Evolutionary conservation across 2,113 vertebrate genomes (phyloP).

Genomic region (western clawed frog (Xenopus tropicalis)): DNA sequence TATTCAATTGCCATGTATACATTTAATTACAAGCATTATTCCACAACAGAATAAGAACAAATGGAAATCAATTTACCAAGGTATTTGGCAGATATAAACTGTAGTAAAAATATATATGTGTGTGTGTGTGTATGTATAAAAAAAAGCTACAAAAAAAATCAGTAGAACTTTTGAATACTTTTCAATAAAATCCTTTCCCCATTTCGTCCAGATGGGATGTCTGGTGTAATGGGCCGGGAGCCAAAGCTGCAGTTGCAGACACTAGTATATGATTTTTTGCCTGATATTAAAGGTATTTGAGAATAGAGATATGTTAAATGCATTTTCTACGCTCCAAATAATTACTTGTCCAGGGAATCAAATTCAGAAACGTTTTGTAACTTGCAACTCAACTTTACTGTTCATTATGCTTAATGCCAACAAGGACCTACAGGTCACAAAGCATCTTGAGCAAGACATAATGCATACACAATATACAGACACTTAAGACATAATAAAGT

Average conservation of each 20-base stretch:
- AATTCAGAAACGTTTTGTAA: constrained; percentile 38
- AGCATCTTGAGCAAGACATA: constrained; percentile 16
- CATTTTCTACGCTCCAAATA: constrained; percentile 41
- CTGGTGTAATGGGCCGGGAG: constrained; percentile 33
- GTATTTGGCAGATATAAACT: too few relatives aligned
- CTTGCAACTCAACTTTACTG: constrained; percentile 28
- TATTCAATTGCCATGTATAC: too few relatives aligned
- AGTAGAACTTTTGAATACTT: constrained; percentile 25
- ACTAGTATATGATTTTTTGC: constrained; percentile 22
- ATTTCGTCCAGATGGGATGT: constrained; percentile 23
- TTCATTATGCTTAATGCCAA: constrained; percentile 40
- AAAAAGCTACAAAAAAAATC: background rate
- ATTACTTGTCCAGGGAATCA: constrained; percentile 39
- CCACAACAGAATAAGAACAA: too few relatives aligned
- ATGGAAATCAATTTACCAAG: too few relatives aligned
- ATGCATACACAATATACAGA: constrained; percentile 15
- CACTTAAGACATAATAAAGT: constrained; percentile 19
- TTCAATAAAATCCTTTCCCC: constrained; percentile 11
- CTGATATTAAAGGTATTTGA: constrained; percentile 34
- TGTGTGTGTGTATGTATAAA: too few relatives aligned
- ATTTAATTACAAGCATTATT: too few relatives aligned
- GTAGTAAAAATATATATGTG: too few relatives aligned
- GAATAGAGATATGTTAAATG: constrained; percentile 39
- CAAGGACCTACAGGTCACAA: constrained; percentile 20
- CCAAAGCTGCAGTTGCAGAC: constrained; percentile 27